These are phyloP conservation scores for Hexactinellida sp. DNA, from an alignment of 37 sponge, comb jelly and placozoan species.

Conservation along the genomic window DNA sequence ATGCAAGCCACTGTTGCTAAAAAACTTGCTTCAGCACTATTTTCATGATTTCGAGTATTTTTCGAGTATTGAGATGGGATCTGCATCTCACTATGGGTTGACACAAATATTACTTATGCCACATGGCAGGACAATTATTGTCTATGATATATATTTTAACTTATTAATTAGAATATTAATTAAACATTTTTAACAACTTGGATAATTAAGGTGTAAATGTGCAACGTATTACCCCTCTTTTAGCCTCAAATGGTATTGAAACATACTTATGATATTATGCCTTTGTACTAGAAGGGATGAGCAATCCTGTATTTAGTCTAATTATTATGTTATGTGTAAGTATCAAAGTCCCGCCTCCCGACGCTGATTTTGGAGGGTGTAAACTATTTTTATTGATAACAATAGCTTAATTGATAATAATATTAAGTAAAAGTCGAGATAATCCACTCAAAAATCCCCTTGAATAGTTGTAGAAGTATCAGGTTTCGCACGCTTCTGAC, in stretches of 20 bases:
- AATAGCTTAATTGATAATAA: not conserved
- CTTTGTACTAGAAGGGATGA: not conserved
- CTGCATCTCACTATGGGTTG: no score
- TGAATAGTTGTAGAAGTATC: conserved; percentile 1
- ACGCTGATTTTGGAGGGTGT: not conserved
- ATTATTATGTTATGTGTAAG: not conserved
- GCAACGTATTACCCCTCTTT: not conserved
- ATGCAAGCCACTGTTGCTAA: no score
- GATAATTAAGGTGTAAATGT: not conserved
- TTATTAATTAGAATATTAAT: no score
- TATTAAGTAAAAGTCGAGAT: not conserved
- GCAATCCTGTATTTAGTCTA: not conserved
- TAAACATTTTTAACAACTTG: not conserved
- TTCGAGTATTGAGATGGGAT: no score
- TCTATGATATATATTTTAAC: no score
- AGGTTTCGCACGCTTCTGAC: conserved; percentile 6
- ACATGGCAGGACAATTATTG: no score
- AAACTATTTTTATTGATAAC: not conserved
- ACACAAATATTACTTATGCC: no score
- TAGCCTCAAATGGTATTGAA: not conserved
- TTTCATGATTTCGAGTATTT: no score
- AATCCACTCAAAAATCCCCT: not conserved
- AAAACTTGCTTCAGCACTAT: no score
- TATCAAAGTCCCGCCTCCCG: conserved; percentile 3
- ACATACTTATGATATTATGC: not conserved